phyloP scores from a whole-genome alignment of 2,113 vertebrate genomes.

The Eira barbara region DNA sequence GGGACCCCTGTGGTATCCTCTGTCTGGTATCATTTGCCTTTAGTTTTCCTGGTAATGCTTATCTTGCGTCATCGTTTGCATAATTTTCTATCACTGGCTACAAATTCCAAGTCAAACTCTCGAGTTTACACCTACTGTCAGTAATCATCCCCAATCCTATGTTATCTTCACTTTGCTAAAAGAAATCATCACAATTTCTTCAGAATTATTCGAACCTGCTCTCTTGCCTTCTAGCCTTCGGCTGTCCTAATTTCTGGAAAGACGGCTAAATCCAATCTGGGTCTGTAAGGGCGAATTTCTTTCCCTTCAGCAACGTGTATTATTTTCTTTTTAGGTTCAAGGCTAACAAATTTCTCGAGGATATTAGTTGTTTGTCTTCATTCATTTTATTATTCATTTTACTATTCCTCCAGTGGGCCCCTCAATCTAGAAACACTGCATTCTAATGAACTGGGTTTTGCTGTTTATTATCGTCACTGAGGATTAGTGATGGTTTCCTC shows the following conservation, averaged over 20 bases:
- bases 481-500: not conserved
- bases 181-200: not conserved
- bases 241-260: not conserved
- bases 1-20: fast-evolving
- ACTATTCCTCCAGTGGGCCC: too few relatives aligned
- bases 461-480: not conserved
- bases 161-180: not conserved
- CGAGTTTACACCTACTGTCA: not conserved
- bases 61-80: not conserved
- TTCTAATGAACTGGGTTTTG: not conserved
- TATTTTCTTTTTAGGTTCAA: not conserved
- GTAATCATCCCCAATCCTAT: not conserved
- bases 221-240: not conserved
- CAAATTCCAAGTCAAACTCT: not conserved
- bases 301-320: not conserved
- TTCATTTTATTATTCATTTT: not conserved
- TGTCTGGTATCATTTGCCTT: not conserved
- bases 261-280: not conserved
- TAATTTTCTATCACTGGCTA: not conserved
- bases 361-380: not conserved
- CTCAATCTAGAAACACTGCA: not conserved
- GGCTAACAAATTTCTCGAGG: not conserved
- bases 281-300: not conserved
- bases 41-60: too few relatives aligned
- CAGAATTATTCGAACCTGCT: not conserved